phyloP scores from a whole-genome alignment of 53 echinoderm and acorn worm species.

The Mesocentrotus franciscanus region DNA sequence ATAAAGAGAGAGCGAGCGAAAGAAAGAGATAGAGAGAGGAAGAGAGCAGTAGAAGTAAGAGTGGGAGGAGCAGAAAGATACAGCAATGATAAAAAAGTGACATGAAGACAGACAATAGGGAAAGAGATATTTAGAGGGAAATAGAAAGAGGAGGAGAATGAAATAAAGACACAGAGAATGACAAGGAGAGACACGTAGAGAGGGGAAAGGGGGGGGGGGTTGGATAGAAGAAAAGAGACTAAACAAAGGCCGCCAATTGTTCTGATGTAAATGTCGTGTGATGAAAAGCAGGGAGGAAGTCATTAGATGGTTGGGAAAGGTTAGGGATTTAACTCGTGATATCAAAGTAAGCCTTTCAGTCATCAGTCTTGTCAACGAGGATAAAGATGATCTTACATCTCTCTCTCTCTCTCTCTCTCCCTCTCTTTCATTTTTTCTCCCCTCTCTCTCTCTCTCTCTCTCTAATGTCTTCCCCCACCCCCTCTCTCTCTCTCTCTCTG shows the following conservation, averaged over 20 bases:
- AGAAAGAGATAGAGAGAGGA: too few species aligned
- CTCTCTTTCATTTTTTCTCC: background rate
- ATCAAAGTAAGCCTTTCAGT: conserved; percentile 31
- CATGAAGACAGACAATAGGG: too few species aligned
- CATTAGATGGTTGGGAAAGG: conserved; percentile 26
- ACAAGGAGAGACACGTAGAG: background rate
- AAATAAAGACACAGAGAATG: background rate
- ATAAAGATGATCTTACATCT: conserved; percentile 21
- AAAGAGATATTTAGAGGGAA: too few species aligned
- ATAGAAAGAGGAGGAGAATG: too few species aligned
- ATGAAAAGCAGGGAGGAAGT: background rate
- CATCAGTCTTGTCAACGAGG: conserved; percentile 23
- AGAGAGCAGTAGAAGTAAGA: too few species aligned
- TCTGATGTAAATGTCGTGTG: background rate
- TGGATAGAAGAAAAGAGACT: background rate
- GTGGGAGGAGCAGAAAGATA: too few species aligned
- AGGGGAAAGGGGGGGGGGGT: background rate
- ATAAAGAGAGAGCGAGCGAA: too few species aligned
- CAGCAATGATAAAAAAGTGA: too few species aligned
- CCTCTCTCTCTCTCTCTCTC: background rate
- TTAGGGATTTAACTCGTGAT: conserved; percentile 33
- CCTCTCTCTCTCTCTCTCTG: too few species aligned
- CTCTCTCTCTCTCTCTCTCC: background rate
- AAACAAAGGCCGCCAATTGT: conserved; percentile 4
- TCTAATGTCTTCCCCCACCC: background rate